These are phyloP conservation scores for Cordylochernes scorpioides DNA, from an alignment of 2,888 invertebrate species.

Conservation along the genomic window DNA sequence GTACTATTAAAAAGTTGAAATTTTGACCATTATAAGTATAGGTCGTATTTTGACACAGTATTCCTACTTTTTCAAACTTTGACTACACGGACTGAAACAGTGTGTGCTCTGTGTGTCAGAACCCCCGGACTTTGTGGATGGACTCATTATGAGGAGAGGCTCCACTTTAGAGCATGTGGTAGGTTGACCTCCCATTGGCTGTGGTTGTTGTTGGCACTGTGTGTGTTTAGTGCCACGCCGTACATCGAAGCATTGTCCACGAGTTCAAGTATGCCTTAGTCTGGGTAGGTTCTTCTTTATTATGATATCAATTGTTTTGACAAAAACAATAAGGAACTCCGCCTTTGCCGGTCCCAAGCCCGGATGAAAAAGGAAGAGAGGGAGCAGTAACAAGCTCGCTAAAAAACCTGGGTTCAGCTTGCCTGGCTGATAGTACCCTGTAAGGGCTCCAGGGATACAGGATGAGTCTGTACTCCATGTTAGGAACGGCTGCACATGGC, in stretches of 20 bases:
- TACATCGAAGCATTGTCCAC: constrained; percentile 71
- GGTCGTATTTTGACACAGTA: too few species aligned
- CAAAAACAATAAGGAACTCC: background rate
- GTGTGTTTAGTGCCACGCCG: constrained; percentile 45
- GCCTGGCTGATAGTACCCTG: too few species aligned
- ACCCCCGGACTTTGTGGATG: constrained; percentile 81
- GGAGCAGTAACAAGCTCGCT: too few species aligned
- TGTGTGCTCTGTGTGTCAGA: constrained; percentile 24
- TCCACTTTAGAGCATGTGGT: constrained; percentile 75
- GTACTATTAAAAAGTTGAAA: too few species aligned
- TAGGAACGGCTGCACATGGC: too few species aligned
- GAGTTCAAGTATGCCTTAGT: constrained; percentile 89
- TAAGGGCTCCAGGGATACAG: too few species aligned
- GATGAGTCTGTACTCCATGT: too few species aligned
- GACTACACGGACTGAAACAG: background rate
- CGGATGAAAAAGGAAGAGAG: too few species aligned
- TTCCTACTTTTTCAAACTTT: too few species aligned
- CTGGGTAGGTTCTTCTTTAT: constrained; percentile 35
- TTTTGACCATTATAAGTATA: too few species aligned
- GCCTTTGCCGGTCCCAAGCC: too few species aligned
- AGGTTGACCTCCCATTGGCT: constrained; percentile 10
- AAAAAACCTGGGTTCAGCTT: too few species aligned
- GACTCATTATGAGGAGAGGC: constrained; percentile 64
- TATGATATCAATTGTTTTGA: background rate
- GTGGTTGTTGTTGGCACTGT: background rate